phyloP scores from a whole-genome alignment of 2,113 vertebrate genomes.

The Thryonomys swinderianus region DNA sequence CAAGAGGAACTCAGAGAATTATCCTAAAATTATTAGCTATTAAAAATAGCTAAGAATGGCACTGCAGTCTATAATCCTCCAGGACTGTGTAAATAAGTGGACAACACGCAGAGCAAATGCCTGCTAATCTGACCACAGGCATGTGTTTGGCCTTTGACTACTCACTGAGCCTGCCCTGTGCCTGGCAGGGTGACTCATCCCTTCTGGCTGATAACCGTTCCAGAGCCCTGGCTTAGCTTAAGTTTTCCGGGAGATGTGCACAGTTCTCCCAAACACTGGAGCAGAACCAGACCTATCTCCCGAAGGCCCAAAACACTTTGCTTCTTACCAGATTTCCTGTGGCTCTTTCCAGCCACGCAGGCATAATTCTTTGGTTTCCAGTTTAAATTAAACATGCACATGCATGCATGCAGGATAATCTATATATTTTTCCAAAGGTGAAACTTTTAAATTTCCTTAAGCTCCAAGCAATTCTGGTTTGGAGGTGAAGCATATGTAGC shows the following conservation, averaged over 20 bases:
- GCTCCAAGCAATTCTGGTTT: neutral
- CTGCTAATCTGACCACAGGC: conserved; percentile 67
- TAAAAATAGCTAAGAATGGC: conserved; percentile 60
- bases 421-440: neutral
- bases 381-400: neutral
- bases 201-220: conserved; percentile 12
- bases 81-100: conserved; percentile 66
- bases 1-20: conserved; percentile 1
- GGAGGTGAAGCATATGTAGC: neutral
- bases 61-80: conserved; percentile 63
- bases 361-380: neutral
- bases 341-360: neutral
- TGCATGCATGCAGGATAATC: neutral
- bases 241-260: neutral
- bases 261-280: neutral
- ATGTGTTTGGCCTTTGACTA: conserved; percentile 38
- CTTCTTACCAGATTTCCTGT: neutral
- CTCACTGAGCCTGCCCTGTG: conserved; percentile 13
- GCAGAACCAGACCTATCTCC: neutral
- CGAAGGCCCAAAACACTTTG: neutral
- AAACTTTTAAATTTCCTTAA: conserved; percentile 1
- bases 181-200: neutral
- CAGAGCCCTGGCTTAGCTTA: conserved; percentile 8
- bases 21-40: conserved; percentile 58
- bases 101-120: conserved; percentile 56